A percentile compares a stretch with the other conserved stretches of the same genome.
phyloP scores from a whole-genome alignment of 2,797 vertebrate genomes.

The Parotocinclus haroldoi region DNA sequence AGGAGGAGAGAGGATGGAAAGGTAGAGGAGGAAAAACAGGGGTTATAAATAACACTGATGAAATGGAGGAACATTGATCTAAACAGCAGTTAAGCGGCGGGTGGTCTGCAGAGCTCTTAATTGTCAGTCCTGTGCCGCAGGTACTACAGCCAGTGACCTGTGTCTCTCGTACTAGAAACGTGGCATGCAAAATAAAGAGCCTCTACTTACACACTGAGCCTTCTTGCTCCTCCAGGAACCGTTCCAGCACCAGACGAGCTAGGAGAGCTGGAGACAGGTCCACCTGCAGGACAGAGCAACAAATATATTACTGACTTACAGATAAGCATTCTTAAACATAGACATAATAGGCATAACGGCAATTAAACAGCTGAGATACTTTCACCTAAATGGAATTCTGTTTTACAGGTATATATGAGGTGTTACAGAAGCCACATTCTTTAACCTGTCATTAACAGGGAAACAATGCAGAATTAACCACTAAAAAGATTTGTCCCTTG shows the following conservation, averaged over 20 bases:
- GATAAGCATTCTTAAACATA: background rate
- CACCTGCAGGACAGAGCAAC: slow-evolving; percentile 70
- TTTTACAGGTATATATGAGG: too few relatives aligned
- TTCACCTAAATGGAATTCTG: too few relatives aligned
- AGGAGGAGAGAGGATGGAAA: slow-evolving; percentile 26
- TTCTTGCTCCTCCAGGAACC: slow-evolving; percentile 83
- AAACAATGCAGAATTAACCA: too few relatives aligned
- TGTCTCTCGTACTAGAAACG: slow-evolving; percentile 66
- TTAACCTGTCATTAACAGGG: too few relatives aligned
- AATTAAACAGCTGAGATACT: too few relatives aligned
- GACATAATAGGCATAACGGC: too few relatives aligned
- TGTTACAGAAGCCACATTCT: too few relatives aligned
- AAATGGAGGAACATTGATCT: slow-evolving; percentile 72
- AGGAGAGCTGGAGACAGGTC: slow-evolving; percentile 91
- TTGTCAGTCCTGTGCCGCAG: slow-evolving; percentile 73
- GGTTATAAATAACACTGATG: slow-evolving; percentile 71
- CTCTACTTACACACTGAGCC: slow-evolving; percentile 80
- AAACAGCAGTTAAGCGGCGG: slow-evolving; percentile 72
- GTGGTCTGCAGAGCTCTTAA: slow-evolving; percentile 74
- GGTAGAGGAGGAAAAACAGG: slow-evolving; percentile 35
- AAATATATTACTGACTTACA: background rate
- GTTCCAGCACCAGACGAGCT: slow-evolving; percentile 90
- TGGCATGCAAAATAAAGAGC: slow-evolving; percentile 45
- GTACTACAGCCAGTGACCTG: slow-evolving; percentile 69
- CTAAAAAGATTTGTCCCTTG: too few relatives aligned